Percentiles rank a stretch among this genome's conserved stretches.
These are phyloP conservation scores for Calycopis cecrops DNA, from an alignment of 1,140 invertebrate species.

Conservation along the genomic window DNA sequence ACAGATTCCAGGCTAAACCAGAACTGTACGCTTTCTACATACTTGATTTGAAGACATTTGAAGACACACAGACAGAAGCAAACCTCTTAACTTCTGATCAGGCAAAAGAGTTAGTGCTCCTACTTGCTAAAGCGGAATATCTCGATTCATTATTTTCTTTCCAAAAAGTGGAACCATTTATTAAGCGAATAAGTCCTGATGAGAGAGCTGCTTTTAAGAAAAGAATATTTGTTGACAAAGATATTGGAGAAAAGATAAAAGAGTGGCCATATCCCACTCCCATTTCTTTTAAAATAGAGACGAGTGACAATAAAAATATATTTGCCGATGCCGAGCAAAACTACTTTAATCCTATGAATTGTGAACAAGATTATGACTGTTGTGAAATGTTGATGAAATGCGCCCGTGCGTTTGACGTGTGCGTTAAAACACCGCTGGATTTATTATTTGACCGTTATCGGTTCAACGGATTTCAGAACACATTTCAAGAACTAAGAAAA, in stretches of 20 bases:
- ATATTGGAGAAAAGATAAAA: slow-evolving; percentile 28
- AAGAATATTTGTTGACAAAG: slow-evolving; percentile 40
- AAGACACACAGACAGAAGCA: too few relatives aligned
- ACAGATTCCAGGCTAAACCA: slow-evolving; percentile 33
- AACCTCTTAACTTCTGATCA: slow-evolving; percentile 31
- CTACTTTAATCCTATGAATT: slow-evolving; percentile 14
- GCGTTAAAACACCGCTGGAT: slow-evolving; percentile 24
- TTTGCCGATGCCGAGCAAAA: slow-evolving; percentile 26
- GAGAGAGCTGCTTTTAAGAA: slow-evolving; percentile 41
- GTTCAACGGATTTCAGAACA: slow-evolving; percentile 37
- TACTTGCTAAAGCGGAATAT: slow-evolving; percentile 40
- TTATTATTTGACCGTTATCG: slow-evolving; percentile 44
- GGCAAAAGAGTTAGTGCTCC: slow-evolving; percentile 34
- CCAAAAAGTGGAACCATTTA: slow-evolving; percentile 41
- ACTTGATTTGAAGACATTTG: slow-evolving; percentile 36
- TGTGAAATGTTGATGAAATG: neutral
- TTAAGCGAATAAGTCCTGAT: slow-evolving; percentile 34
- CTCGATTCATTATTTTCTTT: slow-evolving; percentile 38
- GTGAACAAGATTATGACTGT: neutral
- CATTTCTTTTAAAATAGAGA: slow-evolving; percentile 2
- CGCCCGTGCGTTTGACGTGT: slow-evolving; percentile 14
- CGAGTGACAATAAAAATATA: slow-evolving; percentile 10
- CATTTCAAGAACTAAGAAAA: slow-evolving; percentile 40
- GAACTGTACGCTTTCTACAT: slow-evolving; percentile 42
- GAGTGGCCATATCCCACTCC: slow-evolving; percentile 37